phyloP scores from a whole-genome alignment of 2,113 vertebrate genomes.

The Psephotus haematonotus region DNA sequence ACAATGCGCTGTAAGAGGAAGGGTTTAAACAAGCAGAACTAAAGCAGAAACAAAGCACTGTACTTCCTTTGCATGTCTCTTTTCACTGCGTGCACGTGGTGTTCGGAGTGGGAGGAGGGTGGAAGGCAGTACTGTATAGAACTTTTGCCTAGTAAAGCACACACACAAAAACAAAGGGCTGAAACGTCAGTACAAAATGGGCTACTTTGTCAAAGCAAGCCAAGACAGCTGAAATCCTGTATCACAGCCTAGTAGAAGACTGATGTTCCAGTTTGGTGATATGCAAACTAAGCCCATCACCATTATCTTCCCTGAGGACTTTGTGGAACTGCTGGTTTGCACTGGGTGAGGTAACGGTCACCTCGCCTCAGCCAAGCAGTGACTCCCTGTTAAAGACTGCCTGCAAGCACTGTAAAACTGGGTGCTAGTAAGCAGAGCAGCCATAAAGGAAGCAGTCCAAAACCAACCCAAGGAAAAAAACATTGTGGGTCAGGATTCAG shows the following conservation, averaged over 20 bases:
- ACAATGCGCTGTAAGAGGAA: conserved; percentile 11
- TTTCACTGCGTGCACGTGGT: not conserved
- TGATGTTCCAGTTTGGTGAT: not conserved
- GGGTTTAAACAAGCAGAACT: not conserved
- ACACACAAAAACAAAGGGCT: not conserved
- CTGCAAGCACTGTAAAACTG: not conserved
- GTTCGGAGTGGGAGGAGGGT: conserved; percentile 9
- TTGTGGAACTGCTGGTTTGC: not conserved
- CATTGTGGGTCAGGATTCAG: not conserved
- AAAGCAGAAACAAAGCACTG: not conserved
- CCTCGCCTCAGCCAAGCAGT: accelerated
- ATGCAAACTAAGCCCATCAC: not conserved
- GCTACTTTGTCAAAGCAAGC: not conserved
- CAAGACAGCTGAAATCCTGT: not conserved
- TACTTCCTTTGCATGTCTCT: conserved; percentile 1
- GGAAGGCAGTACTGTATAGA: not conserved
- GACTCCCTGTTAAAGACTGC: not conserved
- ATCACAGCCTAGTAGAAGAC: not conserved
- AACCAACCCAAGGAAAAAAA: not conserved
- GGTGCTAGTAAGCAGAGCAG: not conserved
- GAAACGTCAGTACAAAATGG: not conserved
- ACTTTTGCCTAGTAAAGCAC: not conserved
- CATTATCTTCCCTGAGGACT: accelerated
- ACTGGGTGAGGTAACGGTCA: not conserved
- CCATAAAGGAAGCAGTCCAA: not conserved